Evolutionary conservation across 2,113 vertebrate species (phyloP).

Genomic region (Phrynosoma blainvillii): DNA sequence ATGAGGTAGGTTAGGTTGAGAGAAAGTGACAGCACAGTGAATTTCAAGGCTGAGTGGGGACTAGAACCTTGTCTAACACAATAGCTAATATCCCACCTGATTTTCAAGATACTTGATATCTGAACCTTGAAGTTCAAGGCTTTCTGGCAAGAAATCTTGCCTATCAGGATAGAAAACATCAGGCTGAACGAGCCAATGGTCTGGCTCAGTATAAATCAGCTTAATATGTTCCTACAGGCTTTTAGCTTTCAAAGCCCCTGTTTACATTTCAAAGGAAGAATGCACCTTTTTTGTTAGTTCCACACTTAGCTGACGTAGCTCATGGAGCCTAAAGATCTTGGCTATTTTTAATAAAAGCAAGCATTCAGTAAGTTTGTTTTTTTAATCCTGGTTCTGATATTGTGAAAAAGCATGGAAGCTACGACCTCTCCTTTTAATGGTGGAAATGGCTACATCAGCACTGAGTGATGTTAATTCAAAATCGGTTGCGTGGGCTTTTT

Average conservation of each 20-base stretch:
- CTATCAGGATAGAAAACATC: background rate
- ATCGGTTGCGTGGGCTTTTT: background rate
- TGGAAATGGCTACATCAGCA: background rate
- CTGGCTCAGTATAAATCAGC: background rate
- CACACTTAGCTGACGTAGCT: background rate
- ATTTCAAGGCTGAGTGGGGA: too few species aligned
- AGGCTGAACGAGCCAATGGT: background rate
- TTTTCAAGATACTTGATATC: background rate
- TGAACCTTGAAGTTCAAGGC: background rate
- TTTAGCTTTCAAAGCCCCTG: background rate
- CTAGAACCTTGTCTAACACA: too few species aligned
- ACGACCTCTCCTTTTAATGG: background rate
- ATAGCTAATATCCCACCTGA: too few species aligned
- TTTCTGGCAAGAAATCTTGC: background rate
- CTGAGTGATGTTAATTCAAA: background rate
- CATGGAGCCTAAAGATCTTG: background rate
- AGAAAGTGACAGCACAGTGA: too few species aligned
- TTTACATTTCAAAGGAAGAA: background rate
- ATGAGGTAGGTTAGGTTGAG: too few species aligned
- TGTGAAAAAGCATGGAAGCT: background rate
- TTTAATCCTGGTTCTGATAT: background rate
- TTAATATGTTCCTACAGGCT: background rate
- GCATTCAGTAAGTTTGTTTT: background rate
- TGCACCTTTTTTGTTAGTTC: background rate
- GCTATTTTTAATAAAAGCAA: conserved; percentile 6